phyloP scores from a whole-genome alignment of 2,113 vertebrate genomes.

The Progne subis region DNA sequence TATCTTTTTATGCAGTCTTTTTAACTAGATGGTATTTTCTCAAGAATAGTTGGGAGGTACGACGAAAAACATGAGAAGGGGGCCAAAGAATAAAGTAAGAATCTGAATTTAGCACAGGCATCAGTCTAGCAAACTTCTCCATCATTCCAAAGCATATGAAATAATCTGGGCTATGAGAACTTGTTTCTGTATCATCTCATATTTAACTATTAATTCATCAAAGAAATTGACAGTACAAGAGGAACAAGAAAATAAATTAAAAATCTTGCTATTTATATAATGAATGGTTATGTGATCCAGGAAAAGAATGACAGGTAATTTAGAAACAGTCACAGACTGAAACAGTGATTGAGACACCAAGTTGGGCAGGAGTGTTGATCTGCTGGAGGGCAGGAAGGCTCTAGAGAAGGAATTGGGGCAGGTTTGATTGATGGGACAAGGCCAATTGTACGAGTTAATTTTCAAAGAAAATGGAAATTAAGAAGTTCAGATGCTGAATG shows the following conservation, averaged over 20 bases:
- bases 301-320: background rate
- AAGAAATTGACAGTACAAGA: background rate
- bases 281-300: too few species aligned
- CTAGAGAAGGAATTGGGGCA: background rate
- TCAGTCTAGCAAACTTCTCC: background rate
- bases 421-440: accelerated
- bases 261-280: background rate
- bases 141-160: background rate
- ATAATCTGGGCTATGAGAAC: background rate
- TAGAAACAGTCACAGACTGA: background rate
- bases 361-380: background rate
- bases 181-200: background rate
- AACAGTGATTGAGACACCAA: background rate
- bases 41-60: background rate
- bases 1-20: background rate
- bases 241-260: background rate
- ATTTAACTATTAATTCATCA: background rate
- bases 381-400: background rate
- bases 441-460: background rate
- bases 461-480: background rate
- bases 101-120: background rate
- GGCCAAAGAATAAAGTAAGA: background rate
- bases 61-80: background rate
- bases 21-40: background rate
- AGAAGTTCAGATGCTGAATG: background rate